Percentiles rank a stretch among this genome's conserved stretches.
phyloP scores from a whole-genome alignment of 92 coral and sea anemone genomes.

The Nematostella vectensis region DNA sequence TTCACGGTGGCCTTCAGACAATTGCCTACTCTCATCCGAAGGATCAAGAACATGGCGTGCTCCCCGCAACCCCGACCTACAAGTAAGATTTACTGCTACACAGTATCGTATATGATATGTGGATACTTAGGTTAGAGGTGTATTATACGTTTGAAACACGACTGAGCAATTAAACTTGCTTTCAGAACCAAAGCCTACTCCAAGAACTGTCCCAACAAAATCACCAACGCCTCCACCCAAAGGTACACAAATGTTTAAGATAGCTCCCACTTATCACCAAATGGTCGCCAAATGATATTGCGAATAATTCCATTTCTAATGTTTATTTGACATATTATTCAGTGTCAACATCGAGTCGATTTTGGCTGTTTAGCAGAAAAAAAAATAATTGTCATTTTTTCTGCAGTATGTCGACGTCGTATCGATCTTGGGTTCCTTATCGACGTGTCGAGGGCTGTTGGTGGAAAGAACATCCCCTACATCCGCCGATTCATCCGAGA shows the following conservation, averaged over 20 bases:
- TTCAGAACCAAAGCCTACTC: no score
- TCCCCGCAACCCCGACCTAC: neutral
- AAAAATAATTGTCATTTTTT: no score
- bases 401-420: constrained; percentile 45
- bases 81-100: constrained; percentile 6
- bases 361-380: no score
- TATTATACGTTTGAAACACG: neutral
- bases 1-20: constrained; percentile 34
- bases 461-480: constrained; percentile 18
- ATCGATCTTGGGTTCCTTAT: constrained; percentile 57
- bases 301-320: no score
- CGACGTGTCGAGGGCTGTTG: constrained; percentile 31
- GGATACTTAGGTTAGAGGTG: neutral
- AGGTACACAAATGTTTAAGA: no score
- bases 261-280: no score
- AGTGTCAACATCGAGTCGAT: no score
- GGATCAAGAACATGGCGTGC: constrained; percentile 32
- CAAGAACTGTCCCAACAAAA: no score
- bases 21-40: constrained; percentile 28
- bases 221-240: constrained; percentile 21
- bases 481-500: constrained; percentile 45
- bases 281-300: no score
- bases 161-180: neutral
- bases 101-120: no score
- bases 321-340: no score